Evolutionary conservation across 1,140 invertebrate species (phyloP).

Genomic region (Drosophila serrata): DNA sequence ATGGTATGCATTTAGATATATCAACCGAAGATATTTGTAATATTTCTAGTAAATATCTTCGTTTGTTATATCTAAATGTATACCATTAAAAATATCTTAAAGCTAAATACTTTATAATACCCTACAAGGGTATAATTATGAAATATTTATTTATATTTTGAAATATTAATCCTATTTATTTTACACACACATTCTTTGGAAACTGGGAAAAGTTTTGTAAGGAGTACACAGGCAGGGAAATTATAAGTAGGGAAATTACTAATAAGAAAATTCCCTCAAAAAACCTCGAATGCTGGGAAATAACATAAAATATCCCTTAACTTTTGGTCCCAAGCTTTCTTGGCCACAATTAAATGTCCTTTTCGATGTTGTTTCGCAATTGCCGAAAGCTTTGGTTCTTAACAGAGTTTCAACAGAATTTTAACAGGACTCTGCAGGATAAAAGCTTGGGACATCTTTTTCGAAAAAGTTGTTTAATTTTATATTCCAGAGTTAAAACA

Average conservation of each 20-base stretch:
- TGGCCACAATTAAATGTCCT: background rate
- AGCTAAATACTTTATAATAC: no score
- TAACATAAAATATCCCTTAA: background rate
- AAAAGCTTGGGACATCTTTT: constrained; percentile 6
- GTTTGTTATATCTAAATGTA: no score
- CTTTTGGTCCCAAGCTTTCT: constrained; percentile 36
- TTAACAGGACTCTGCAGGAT: background rate
- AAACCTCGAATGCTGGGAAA: constrained; percentile 1
- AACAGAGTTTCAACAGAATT: background rate
- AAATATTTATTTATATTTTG: no score
- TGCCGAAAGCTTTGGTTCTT: constrained; percentile 8
- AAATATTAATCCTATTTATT: background rate
- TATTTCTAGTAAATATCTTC: no score
- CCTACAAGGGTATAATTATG: no score
- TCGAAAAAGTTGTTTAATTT: constrained; percentile 32
- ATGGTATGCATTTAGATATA: no score
- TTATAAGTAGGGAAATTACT: constrained; percentile 1
- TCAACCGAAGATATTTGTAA: no score
- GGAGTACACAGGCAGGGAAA: background rate
- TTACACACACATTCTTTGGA: background rate
- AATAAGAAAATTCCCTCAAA: background rate
- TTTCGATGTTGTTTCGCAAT: constrained; percentile 31
- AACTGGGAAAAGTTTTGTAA: background rate
- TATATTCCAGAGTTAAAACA: background rate
- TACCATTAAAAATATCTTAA: no score